phyloP scores from a whole-genome alignment of 1,140 invertebrate species.

The Scaptomyza montana region DNA sequence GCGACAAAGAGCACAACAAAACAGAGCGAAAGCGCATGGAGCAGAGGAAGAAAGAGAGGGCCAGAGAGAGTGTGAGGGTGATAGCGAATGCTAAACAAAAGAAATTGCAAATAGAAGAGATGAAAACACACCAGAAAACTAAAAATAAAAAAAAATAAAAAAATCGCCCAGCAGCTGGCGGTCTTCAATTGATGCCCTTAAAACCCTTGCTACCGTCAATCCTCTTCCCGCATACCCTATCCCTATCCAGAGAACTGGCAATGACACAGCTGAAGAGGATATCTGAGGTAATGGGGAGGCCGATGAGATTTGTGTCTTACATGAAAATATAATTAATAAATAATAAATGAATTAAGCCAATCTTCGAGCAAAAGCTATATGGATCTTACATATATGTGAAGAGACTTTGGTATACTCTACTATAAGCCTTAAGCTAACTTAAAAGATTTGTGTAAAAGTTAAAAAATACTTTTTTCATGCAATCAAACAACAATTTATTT shows the following conservation, averaged over 20 bases:
- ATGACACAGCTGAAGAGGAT: background rate
- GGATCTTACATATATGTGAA: no score
- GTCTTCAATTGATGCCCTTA: slow-evolving; percentile 4
- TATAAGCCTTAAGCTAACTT: no score
- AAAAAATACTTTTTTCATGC: no score
- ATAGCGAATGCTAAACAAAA: background rate
- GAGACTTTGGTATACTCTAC: no score
- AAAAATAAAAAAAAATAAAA: no score
- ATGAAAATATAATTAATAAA: slow-evolving; percentile 11
- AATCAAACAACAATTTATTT: no score
- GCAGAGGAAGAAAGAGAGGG: background rate
- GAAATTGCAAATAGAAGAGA: background rate
- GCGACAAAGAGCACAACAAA: slow-evolving; percentile 11
- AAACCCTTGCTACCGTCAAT: background rate
- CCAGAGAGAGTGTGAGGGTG: background rate
- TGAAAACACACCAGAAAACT: background rate
- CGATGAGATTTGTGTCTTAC: background rate
- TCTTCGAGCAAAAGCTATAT: no score
- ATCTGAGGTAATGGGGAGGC: no score
- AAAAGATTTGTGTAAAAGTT: no score
- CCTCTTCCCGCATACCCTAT: no score
- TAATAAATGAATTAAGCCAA: background rate
- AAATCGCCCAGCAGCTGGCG: slow-evolving; percentile 5
- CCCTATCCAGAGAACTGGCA: background rate
- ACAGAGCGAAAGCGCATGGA: background rate